Percentiles rank a stretch among this genome's conserved stretches.
Evolutionary conservation across 2,888 invertebrate genomes (phyloP).

Genomic region (Chymomyza procnemis): DNA sequence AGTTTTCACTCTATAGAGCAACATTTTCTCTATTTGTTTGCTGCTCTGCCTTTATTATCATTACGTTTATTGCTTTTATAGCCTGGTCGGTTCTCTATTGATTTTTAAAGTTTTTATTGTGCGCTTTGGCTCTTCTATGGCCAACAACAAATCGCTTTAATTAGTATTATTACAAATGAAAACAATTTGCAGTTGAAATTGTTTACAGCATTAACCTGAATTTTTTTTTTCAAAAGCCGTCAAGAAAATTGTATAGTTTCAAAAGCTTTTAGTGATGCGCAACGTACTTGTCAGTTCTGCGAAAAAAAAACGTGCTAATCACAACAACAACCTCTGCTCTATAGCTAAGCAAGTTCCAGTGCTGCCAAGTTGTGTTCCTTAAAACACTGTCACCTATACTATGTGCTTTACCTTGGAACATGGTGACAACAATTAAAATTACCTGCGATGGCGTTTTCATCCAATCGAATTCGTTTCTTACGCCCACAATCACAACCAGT

Average conservation of each 20-base stretch:
- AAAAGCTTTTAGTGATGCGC: background rate
- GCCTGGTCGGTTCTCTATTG: conserved; percentile 40
- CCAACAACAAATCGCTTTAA: conserved; percentile 46
- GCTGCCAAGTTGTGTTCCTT: background rate
- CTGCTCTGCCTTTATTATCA: conserved; percentile 36
- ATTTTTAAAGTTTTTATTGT: conserved; percentile 31
- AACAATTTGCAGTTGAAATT: conserved; percentile 61
- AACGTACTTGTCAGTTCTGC: background rate
- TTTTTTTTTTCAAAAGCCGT: conserved; percentile 32
- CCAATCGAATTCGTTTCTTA: conserved; percentile 77
- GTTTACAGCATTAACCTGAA: conserved; percentile 61
- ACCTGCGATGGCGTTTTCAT: conserved; percentile 79
- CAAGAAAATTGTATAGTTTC: background rate
- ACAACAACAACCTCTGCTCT: background rate
- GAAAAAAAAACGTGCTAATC: background rate
- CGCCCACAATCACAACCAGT: conserved; percentile 46
- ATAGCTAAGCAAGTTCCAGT: background rate
- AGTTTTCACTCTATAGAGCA: conserved; percentile 42
- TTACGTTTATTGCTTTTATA: conserved; percentile 42
- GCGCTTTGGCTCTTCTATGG: conserved; percentile 9
- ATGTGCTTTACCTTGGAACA: conserved; percentile 50
- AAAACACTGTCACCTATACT: conserved; percentile 26
- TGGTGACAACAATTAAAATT: conserved; percentile 79
- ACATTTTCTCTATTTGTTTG: conserved; percentile 46
- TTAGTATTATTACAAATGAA: conserved; percentile 66